Conservation (phyloP, 2,888 invertebrate species). For the Artemia sinica region DNA sequence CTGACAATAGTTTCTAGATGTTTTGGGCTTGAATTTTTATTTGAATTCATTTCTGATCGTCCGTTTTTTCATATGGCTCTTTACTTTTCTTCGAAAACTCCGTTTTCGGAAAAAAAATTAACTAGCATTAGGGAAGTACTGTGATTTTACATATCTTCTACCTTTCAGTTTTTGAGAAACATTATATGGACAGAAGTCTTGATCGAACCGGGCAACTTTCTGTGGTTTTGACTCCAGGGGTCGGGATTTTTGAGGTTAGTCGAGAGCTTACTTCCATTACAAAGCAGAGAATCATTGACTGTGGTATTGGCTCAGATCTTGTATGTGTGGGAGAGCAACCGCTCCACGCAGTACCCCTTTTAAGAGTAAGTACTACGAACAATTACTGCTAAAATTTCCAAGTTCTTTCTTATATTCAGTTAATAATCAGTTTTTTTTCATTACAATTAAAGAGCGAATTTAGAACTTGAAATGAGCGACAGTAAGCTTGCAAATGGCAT, state of each 20-base stretch:
- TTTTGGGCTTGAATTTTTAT: no score
- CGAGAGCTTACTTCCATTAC: constrained; percentile 90
- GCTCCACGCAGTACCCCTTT: constrained; percentile 84
- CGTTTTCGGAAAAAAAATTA: no score
- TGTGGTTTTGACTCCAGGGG: constrained; percentile 93
- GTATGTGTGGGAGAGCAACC: constrained; percentile 98
- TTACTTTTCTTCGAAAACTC: no score
- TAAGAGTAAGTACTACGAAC: constrained; percentile 43
- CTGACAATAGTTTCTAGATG: no score
- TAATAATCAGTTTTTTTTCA: no score
- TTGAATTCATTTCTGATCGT: no score
- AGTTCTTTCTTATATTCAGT: background rate
- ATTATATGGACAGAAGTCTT: constrained; percentile 89
- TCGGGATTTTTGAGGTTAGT: constrained; percentile 96
- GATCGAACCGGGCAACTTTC: constrained; percentile 95
- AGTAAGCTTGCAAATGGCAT: no score
- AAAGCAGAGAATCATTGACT: constrained; percentile 94
- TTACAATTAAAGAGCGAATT: no score
- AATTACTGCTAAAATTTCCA: background rate
- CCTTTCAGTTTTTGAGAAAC: constrained; percentile 80
- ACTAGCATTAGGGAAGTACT: no score
- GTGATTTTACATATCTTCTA: no score
- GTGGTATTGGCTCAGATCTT: constrained; percentile 90
- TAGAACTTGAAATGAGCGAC: no score
- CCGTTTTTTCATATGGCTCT: no score